Conservation (phyloP, 2,113 vertebrate species). For the Taxidea taxus region DNA sequence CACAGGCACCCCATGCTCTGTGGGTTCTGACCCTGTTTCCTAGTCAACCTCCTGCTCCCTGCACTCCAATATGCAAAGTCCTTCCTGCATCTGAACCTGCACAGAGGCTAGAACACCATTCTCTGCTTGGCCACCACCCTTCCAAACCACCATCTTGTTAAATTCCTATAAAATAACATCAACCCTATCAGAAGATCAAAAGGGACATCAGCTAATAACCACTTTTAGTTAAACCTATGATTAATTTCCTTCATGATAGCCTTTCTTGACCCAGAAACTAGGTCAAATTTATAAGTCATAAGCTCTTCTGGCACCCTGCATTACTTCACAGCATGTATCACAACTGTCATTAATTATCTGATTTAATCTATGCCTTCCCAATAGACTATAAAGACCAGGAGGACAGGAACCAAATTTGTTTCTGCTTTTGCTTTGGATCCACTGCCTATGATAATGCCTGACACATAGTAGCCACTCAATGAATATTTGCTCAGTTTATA, state of each 20-base stretch:
- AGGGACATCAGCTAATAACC: neutral
- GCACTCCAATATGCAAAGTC: neutral
- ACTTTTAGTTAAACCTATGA: neutral
- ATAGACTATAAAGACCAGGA: neutral
- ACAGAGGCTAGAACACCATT: neutral
- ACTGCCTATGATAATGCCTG: neutral
- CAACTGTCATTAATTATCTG: neutral
- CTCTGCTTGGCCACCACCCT: neutral
- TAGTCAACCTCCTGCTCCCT: accelerated
- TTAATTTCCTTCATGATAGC: neutral
- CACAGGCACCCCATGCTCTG: neutral
- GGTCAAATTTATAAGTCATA: neutral
- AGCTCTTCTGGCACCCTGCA: neutral
- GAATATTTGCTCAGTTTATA: neutral
- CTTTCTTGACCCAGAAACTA: neutral
- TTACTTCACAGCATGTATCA: neutral
- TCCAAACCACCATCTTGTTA: neutral
- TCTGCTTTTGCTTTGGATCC: neutral
- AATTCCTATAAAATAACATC: neutral
- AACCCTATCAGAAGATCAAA: neutral
- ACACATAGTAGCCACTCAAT: neutral
- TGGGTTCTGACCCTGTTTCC: accelerated
- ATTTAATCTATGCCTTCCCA: neutral
- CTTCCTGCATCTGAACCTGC: neutral
- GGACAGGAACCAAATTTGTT: neutral